phyloP scores from a whole-genome alignment of 2,888 invertebrate species.

The Agrotis exclamationis region DNA sequence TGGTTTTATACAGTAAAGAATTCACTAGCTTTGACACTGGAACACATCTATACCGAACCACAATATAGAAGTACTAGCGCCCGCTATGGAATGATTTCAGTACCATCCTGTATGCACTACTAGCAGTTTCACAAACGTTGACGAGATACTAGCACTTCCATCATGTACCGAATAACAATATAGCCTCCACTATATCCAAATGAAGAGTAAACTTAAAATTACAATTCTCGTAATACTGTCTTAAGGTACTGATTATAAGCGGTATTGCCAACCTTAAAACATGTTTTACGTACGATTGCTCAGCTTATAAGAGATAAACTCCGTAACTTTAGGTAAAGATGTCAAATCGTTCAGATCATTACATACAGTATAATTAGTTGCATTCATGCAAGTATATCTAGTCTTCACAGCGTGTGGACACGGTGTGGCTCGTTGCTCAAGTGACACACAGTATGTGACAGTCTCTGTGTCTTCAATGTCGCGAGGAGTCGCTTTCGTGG shows the following conservation, averaged over 20 bases:
- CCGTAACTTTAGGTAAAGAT: conserved; percentile 86
- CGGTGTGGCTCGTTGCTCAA: conserved; percentile 59
- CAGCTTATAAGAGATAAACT: conserved; percentile 75
- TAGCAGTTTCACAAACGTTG: conserved; percentile 49
- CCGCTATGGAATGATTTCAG: conserved; percentile 82
- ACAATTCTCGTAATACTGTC: conserved; percentile 83
- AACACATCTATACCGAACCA: conserved; percentile 62
- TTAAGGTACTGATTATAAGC: conserved; percentile 81
- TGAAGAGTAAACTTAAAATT: conserved; percentile 79
- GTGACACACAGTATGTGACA: conserved; percentile 47
- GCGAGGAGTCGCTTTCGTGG: conserved; percentile 89
- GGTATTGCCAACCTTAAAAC: conserved; percentile 82
- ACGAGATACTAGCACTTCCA: conserved; percentile 73
- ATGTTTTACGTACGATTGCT: conserved; percentile 75
- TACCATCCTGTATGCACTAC: conserved; percentile 69
- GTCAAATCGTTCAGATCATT: conserved; percentile 74
- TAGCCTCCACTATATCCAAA: conserved; percentile 84
- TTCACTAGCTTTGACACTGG: conserved; percentile 69
- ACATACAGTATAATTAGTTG: conserved; percentile 69
- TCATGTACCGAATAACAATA: conserved; percentile 74
- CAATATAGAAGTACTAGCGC: conserved; percentile 71
- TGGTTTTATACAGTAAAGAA: conserved; percentile 79
- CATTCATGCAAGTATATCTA: conserved; percentile 64
- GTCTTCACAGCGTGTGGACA: conserved; percentile 58
- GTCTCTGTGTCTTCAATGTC: conserved; percentile 78